phyloP scores from a whole-genome alignment of 2,113 vertebrate species.

The Azemiops feae region DNA sequence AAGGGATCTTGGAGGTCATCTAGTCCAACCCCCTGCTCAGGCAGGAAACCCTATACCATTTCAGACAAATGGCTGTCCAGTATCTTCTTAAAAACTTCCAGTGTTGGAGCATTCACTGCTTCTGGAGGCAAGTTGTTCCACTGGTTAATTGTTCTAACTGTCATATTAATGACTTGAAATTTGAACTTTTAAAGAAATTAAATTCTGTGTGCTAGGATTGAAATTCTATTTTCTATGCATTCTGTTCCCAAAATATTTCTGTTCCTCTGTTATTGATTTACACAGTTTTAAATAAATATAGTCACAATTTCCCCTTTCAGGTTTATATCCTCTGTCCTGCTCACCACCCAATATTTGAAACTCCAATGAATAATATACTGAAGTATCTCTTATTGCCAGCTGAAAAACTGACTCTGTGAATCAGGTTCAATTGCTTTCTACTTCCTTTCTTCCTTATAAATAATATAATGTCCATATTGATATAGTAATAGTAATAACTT shows the following conservation, averaged over 20 bases:
- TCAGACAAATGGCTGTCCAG: too few relatives aligned
- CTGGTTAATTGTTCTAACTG: too few relatives aligned
- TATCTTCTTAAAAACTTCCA: too few relatives aligned
- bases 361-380: constrained; percentile 16
- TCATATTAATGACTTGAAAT: not conserved
- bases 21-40: too few relatives aligned
- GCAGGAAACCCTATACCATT: too few relatives aligned
- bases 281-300: not conserved
- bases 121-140: too few relatives aligned
- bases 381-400: constrained; percentile 43
- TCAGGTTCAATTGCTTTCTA: constrained; percentile 60
- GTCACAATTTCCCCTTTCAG: not conserved
- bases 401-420: constrained; percentile 64
- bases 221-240: not conserved
- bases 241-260: constrained; percentile 5
- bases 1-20: too few relatives aligned
- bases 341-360: not conserved
- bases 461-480: not conserved
- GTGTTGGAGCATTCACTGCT: too few relatives aligned
- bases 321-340: not conserved
- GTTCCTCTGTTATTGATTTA: not conserved
- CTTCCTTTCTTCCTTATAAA: constrained; percentile 44
- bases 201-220: not conserved
- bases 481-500: not conserved
- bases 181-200: not conserved